Base-by-base conservation (phyloP, 2,797 vertebrate species). In the Gephyroberyx darwinii region DNA sequence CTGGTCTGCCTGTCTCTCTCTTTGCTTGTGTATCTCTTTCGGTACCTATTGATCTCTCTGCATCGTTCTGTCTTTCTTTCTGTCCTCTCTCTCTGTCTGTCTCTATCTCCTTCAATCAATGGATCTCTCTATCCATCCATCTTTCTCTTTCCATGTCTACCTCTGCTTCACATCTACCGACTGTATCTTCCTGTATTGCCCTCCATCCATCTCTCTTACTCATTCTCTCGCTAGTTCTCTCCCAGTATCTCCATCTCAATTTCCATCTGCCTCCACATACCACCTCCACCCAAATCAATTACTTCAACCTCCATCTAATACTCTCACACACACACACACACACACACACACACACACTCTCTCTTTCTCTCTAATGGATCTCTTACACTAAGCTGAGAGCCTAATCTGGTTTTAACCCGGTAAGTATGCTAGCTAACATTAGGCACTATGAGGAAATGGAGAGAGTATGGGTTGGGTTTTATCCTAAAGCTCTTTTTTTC, bases 371-470 rank as follows among this genome's bases (percentile, higher is more conserved):
- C 61, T 84, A 86, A 88, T 87, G 78, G 78, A 88, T 83, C 83
- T 75, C 77, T 77, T 74, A 65, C 65, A 74, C 74, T 69, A 79
- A 82, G 63, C 74, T 68, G 19, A 81, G 61, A 80, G 81, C 54
- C 81, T 90, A 89, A 92, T 88, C 83, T 84, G 73, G 82, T 83
- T 91, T 89, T 77, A 89, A 89, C 82, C 78, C 41, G 17, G 75
- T 80, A 82, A 85, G 73, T 76, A 73, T 54, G 50, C 74, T 78
- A 58, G 79, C 78, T 83, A 67, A 88, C 75, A 87, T 85, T 65
- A 69, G 69, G 67, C 81, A 81, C 81, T 83, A 85, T 16, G 19
- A 63, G 60, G 41, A 82, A 63, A 88, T 69, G 74, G 84, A 69
- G 60, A 70, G 73, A 86, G 84, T 81, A 84, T 68, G 69, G 41